Evolutionary conservation across 2,797 vertebrate genomes (phyloP).

Genomic region (Intellagama lesueurii): DNA sequence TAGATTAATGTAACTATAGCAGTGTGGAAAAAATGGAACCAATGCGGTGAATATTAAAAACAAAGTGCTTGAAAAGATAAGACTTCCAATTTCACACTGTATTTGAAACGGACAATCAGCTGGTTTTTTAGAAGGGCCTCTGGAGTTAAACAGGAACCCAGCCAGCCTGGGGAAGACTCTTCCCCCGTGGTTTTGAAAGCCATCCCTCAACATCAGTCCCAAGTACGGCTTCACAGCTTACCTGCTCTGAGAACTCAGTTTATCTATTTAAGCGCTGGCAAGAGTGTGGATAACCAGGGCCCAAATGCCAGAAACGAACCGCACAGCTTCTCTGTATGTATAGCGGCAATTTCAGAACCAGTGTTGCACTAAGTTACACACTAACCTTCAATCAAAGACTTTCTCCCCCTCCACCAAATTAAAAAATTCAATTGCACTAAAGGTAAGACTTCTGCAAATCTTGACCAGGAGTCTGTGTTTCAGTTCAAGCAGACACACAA

Average conservation of each 20-base stretch:
- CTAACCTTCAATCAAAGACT: conserved; percentile 45
- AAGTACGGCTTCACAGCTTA: conserved; percentile 35
- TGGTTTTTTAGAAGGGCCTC: conserved; percentile 59
- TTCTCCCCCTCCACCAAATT: conserved; percentile 11
- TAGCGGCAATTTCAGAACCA: conserved; percentile 73
- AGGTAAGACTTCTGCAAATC: conserved; percentile 61
- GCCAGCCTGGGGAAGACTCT: conserved; percentile 43
- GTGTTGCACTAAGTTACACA: conserved; percentile 78
- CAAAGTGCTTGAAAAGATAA: conserved; percentile 75
- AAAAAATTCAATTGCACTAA: conserved; percentile 75
- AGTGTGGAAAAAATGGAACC: conserved; percentile 56
- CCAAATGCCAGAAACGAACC: background rate
- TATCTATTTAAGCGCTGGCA: conserved; percentile 27
- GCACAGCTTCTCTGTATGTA: conserved; percentile 67
- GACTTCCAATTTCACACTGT: conserved; percentile 65
- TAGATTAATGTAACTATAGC: conserved; percentile 68
- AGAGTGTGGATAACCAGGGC: conserved; percentile 36
- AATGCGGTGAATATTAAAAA: conserved; percentile 68
- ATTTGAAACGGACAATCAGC: conserved; percentile 56
- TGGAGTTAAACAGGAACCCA: conserved; percentile 40
- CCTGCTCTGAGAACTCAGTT: background rate
- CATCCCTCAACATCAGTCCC: background rate
- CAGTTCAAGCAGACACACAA: conserved; percentile 66
- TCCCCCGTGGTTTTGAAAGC: conserved; percentile 41
- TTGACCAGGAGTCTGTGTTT: conserved; percentile 62